Conservation (phyloP, 2,113 vertebrate genomes). For the Blennius ocellaris region DNA sequence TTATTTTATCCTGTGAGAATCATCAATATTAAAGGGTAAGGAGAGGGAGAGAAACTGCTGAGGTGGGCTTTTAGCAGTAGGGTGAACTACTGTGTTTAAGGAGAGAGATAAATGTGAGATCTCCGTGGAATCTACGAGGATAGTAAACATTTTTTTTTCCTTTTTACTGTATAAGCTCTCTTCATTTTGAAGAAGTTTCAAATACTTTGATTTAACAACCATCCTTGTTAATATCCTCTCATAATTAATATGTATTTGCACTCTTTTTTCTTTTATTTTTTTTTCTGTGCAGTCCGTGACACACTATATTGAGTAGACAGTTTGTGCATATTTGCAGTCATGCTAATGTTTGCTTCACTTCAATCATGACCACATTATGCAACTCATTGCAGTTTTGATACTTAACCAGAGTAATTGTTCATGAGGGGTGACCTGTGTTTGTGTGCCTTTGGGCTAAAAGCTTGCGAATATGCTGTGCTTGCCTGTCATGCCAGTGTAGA, state of each 20-base stretch:
- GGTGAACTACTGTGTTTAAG: slow-evolving; percentile 83
- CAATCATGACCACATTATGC: slow-evolving; percentile 54
- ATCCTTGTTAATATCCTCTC: slow-evolving; percentile 23
- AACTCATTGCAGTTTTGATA: slow-evolving; percentile 64
- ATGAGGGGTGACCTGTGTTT: slow-evolving; percentile 68
- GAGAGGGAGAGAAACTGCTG: slow-evolving; percentile 83
- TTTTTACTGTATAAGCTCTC: slow-evolving; percentile 57
- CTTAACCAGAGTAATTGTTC: slow-evolving; percentile 58
- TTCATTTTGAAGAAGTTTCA: slow-evolving; percentile 60
- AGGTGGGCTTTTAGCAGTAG: slow-evolving; percentile 81
- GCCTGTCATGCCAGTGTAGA: slow-evolving; percentile 64
- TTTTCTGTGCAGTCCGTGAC: slow-evolving; percentile 35
- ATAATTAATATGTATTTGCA: slow-evolving; percentile 29
- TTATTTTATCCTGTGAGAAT: slow-evolving; percentile 88
- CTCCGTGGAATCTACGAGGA: slow-evolving; percentile 82
- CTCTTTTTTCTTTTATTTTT: slow-evolving; percentile 14
- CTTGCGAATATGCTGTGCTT: slow-evolving; percentile 69
- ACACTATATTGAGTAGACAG: slow-evolving; percentile 61
- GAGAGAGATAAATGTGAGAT: slow-evolving; percentile 83
- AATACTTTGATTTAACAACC: slow-evolving; percentile 45
- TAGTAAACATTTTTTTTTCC: slow-evolving; percentile 77
- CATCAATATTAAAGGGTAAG: slow-evolving; percentile 86
- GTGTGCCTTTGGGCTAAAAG: slow-evolving; percentile 69
- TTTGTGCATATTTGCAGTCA: slow-evolving; percentile 57
- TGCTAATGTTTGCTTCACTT: slow-evolving; percentile 60